Evolutionary conservation across 2,113 vertebrate genomes (phyloP), one percentile per base, ranked within the genome.

Genomic region (Pachycephala philippinensis): DNA sequence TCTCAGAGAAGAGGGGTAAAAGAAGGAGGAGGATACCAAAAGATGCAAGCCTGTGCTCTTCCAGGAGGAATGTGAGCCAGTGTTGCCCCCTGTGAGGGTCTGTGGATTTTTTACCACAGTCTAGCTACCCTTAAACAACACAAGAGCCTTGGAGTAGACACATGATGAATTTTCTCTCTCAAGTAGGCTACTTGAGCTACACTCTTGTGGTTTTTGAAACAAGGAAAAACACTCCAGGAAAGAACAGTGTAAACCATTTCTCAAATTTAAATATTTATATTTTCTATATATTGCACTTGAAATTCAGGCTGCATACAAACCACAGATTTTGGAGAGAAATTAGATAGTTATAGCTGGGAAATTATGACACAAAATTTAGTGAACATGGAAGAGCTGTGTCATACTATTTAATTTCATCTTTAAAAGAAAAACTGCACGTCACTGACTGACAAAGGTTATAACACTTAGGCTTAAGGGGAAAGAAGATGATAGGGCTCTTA

Each of bases 221-320:
- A 93, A 92, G 78, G 78, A 56, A 81, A 86, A 82, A 81, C 75
- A 75, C 56, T 96, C 49, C 64, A 89, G 79, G 66, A 80, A 78
- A 78, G 85, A 87, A 74, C 50, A 96, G 59, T 31, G 52, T 74
- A 94, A 80, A 70, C 39, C 7, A 14, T 75, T 69, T 45, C 76
- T 80, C 84, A 78, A 15, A 88, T 72, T 89, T 80, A 87, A 97
- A 84, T 95, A 71, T 87, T 95, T 93, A 37, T 85, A 69, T 91
- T 92, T 91, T 93, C 60, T 87, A 71, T 76, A 65, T 63, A 64
- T 64, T 71, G 40, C 47, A 63, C 59, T 95, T 80, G 63, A 92
- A 90, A 88, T 71, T 90, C 35, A 77, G 59, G 26, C 72, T 81
- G 37, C 44, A 23, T 54, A 59, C 52, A 84, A 92, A 65, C 30